These are phyloP conservation scores for Athalia rosae DNA, from an alignment of 2,888 invertebrate genomes.

Conservation along the genomic window DNA sequence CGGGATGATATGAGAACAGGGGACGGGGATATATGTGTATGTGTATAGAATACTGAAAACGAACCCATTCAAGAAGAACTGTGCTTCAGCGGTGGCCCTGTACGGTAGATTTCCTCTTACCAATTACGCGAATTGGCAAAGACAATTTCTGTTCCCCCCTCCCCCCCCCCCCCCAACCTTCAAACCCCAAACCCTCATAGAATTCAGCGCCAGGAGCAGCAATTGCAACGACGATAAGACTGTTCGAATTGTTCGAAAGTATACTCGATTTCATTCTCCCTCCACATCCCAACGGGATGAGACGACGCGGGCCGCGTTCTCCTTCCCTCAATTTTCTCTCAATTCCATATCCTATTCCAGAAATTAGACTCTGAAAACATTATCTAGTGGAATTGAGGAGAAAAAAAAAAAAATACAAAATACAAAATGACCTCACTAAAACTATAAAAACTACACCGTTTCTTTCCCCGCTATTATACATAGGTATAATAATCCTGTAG, in stretches of 20 bases:
- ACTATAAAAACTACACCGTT: too few species aligned
- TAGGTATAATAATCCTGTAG: too few species aligned
- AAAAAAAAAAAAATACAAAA: too few species aligned
- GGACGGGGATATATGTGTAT: too few species aligned
- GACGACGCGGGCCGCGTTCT: too few species aligned
- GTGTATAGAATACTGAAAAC: slow-evolving; percentile 46
- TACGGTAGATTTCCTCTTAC: slow-evolving; percentile 37
- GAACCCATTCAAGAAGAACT: slow-evolving; percentile 54
- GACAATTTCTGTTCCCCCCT: slow-evolving; percentile 49
- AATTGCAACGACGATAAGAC: slow-evolving; percentile 16
- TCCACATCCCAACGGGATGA: background rate
- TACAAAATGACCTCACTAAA: too few species aligned
- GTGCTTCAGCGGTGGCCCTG: slow-evolving; percentile 7
- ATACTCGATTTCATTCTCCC: background rate
- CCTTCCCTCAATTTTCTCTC: too few species aligned
- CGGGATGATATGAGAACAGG: background rate
- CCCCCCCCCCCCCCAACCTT: slow-evolving; percentile 45
- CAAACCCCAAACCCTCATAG: background rate
- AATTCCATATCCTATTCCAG: too few species aligned
- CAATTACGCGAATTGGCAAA: slow-evolving; percentile 55
- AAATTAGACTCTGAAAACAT: too few species aligned
- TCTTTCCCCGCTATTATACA: too few species aligned
- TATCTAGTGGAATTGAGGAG: too few species aligned
- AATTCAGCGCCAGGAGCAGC: background rate
- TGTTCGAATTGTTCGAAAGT: slow-evolving; percentile 19